A percentile compares a stretch with the other conserved stretches of the same genome.
Evolutionary conservation across 2,113 vertebrate genomes (phyloP).

Genomic region (Lagopus leucura): DNA sequence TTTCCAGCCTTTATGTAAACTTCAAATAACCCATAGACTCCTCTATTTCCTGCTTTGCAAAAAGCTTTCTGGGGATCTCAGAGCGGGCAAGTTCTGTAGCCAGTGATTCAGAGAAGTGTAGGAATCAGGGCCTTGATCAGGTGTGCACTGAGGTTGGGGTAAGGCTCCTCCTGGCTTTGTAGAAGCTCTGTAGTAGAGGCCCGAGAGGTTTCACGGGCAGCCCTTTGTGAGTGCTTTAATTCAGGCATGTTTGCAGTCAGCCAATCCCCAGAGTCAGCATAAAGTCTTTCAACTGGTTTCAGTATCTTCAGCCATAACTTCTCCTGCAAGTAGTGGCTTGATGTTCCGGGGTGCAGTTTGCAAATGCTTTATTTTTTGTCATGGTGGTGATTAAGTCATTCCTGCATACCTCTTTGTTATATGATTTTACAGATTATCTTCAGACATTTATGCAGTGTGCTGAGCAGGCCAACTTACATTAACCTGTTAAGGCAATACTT

Average conservation of each 20-base stretch:
- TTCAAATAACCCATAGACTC: not conserved
- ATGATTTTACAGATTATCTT: not conserved
- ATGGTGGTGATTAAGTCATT: not conserved
- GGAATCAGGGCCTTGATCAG: not conserved
- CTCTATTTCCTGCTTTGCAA: constrained; percentile 18
- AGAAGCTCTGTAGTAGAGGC: not conserved
- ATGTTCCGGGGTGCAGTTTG: constrained; percentile 36
- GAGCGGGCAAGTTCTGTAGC: not conserved
- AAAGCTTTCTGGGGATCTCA: not conserved
- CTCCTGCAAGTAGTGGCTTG: constrained; percentile 21
- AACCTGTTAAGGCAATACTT: not conserved
- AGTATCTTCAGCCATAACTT: not conserved
- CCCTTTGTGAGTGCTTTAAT: not conserved
- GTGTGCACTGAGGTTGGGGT: not conserved
- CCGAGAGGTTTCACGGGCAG: not conserved
- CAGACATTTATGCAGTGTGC: not conserved
- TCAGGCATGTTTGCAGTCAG: not conserved
- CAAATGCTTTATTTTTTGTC: constrained; percentile 13
- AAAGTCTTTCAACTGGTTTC: not conserved
- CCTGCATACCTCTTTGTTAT: not conserved
- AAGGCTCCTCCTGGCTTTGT: constrained; percentile 1
- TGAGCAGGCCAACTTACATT: not conserved
- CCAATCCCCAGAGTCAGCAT: not conserved
- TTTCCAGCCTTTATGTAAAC: not conserved
- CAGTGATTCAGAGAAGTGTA: not conserved